Evolutionary conservation across 2,888 invertebrate genomes (phyloP), one percentile per base, ranked within the genome.

Genomic region (Amiota mariae): DNA sequence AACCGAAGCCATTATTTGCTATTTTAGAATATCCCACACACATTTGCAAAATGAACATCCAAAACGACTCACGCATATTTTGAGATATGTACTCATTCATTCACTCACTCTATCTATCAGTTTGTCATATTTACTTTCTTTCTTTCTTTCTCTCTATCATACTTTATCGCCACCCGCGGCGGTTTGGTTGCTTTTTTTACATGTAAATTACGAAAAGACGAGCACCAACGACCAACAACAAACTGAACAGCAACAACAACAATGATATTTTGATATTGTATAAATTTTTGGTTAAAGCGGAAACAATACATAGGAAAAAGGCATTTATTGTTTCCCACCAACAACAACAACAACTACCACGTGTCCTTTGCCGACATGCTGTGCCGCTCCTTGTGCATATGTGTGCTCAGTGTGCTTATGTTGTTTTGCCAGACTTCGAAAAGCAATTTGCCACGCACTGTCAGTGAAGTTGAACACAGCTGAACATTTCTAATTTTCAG

Each of bases 381-480:
- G 20, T 61, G 12, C 47, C 49, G 49, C 48, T 61, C 18, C 49
- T 72, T 49, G 72, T 63, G 11, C 56, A 49, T 71, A 18, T 72
- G 61, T 72, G 11, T 67, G n/a, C 12, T 51, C 20, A 15, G 72
- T 59, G 75, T 73, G 24, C 11, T 63, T 46, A 12, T 46, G 18
- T 63, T 63, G 63, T 18, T 66, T 15, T 68, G 75, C 72, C 77
- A 84, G 80, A 76, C 79, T 83, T 84, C 78, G 84, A 79, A 84
- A 84, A 84, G 84, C 84, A 84, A 84, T 84, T 84, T 84, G 84
- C 84, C 85, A 84, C 85, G 84, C 84, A 82, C 84, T 84, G 84
- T 78, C 84, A 84, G 84, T 85, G 84, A 85, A 84, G 84, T 84
- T 81, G 85, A 84, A 84, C 85, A 85, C 84, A 78, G 76, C 82